These are phyloP conservation scores for Tanypteryx hageni DNA, from an alignment of 2,888 invertebrate species.

Conservation along the genomic window DNA sequence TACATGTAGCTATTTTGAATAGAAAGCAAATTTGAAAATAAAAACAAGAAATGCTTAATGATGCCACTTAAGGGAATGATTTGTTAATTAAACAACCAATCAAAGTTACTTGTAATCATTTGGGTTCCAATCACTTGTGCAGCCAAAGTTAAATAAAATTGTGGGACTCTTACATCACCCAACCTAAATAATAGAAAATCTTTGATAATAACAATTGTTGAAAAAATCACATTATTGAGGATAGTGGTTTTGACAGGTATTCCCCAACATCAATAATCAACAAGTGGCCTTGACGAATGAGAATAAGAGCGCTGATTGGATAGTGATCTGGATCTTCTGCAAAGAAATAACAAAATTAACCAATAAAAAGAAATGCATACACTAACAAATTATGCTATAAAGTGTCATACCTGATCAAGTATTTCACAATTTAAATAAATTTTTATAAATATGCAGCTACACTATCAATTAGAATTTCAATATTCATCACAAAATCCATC, in stretches of 20 bases:
- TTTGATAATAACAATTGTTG: slow-evolving; percentile 25
- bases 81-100: neutral
- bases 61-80: neutral
- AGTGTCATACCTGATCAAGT: too few relatives aligned
- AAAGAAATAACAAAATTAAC: neutral
- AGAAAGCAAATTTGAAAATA: neutral
- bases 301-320: slow-evolving; percentile 51
- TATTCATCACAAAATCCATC: too few relatives aligned
- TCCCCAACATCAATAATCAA: slow-evolving; percentile 36
- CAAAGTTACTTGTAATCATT: slow-evolving; percentile 1
- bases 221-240: slow-evolving; percentile 53
- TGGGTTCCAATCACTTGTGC: slow-evolving; percentile 4
- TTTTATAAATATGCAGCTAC: too few relatives aligned
- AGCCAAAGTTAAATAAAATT: slow-evolving; percentile 19
- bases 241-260: neutral
- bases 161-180: neutral
- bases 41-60: slow-evolving; percentile 1
- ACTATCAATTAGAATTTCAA: too few relatives aligned
- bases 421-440: too few relatives aligned
- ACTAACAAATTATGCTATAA: neutral
- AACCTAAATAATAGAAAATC: slow-evolving; percentile 24
- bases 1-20: neutral
- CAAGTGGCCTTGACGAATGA: slow-evolving; percentile 49
- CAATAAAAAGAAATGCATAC: neutral
- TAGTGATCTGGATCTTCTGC: slow-evolving; percentile 44